phyloP scores from a whole-genome alignment of 2,797 vertebrate genomes.

The Miichthys miiuy region DNA sequence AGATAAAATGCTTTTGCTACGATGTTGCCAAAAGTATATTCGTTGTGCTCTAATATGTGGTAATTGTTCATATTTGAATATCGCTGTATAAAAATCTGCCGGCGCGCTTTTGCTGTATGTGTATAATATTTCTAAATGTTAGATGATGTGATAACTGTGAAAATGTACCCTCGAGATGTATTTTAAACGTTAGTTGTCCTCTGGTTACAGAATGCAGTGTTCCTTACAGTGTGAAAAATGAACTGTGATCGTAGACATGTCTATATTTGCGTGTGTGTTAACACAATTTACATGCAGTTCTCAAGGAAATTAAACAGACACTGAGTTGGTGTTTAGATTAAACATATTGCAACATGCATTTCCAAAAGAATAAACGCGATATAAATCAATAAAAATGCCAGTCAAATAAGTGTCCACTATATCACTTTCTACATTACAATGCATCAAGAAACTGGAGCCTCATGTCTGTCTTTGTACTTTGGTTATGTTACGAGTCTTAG shows the following conservation, averaged over 20 bases:
- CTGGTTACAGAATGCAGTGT: not conserved
- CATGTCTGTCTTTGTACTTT: not conserved
- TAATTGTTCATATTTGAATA: not conserved
- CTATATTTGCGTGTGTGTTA: not conserved
- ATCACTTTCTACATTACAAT: not conserved
- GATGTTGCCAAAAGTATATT: conserved; percentile 1
- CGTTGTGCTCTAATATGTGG: conserved; percentile 4
- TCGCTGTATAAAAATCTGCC: not conserved
- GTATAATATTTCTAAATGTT: conserved; percentile 14
- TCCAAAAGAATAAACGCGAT: not conserved
- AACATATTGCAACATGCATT: not conserved
- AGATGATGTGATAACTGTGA: conserved; percentile 27
- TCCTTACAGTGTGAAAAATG: conserved; percentile 21
- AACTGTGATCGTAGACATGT: conserved; percentile 20
- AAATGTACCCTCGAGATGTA: conserved; percentile 8
- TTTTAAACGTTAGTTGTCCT: conserved; percentile 17
- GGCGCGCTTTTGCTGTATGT: not conserved
- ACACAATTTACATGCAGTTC: not conserved
- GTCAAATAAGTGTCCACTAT: not conserved
- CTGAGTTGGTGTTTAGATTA: not conserved
- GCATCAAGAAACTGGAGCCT: not conserved
- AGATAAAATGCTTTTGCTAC: not conserved
- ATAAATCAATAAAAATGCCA: not conserved
- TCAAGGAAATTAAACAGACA: not conserved
- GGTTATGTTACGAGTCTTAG: not conserved